Percentiles rank a stretch among this genome's conserved stretches.
Evolutionary conservation across 1,140 invertebrate species (phyloP).

Genomic region (Drosophila athabasca): DNA sequence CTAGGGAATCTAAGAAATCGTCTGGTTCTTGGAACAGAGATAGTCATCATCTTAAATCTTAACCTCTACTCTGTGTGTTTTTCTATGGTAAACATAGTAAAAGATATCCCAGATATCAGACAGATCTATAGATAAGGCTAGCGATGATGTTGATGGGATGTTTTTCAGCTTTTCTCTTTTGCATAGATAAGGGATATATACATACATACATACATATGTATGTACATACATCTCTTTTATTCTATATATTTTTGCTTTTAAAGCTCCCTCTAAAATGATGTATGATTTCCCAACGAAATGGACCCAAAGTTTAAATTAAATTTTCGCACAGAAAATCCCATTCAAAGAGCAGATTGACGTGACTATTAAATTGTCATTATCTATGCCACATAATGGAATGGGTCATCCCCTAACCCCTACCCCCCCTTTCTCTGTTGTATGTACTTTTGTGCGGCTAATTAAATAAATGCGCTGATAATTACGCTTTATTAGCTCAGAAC

Average conservation of each 20-base stretch:
- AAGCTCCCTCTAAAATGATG: neutral
- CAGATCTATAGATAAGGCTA: too few species aligned
- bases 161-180: too few species aligned
- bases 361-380: slow-evolving; percentile 65
- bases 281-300: slow-evolving; percentile 8
- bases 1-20: too few species aligned
- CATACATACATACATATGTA: too few species aligned
- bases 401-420: too few species aligned
- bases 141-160: too few species aligned
- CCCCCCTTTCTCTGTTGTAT: neutral
- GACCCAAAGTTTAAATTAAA: slow-evolving; percentile 25
- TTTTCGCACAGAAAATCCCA: slow-evolving; percentile 12
- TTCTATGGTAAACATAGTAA: too few species aligned
- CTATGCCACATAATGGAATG: slow-evolving; percentile 30
- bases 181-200: too few species aligned
- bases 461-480: slow-evolving; percentile 76
- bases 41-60: too few species aligned
- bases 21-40: too few species aligned
- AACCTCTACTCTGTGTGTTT: too few species aligned
- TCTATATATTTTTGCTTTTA: neutral
- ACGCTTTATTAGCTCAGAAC: slow-evolving; percentile 74
- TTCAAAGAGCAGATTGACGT: slow-evolving; percentile 34
- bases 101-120: too few species aligned
- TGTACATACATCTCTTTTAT: neutral
- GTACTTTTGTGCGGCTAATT: slow-evolving; percentile 73